Percentiles rank a stretch among this genome's conserved stretches.
Conservation (phyloP, 2,797 vertebrate genomes). For the Esox lucius region DNA sequence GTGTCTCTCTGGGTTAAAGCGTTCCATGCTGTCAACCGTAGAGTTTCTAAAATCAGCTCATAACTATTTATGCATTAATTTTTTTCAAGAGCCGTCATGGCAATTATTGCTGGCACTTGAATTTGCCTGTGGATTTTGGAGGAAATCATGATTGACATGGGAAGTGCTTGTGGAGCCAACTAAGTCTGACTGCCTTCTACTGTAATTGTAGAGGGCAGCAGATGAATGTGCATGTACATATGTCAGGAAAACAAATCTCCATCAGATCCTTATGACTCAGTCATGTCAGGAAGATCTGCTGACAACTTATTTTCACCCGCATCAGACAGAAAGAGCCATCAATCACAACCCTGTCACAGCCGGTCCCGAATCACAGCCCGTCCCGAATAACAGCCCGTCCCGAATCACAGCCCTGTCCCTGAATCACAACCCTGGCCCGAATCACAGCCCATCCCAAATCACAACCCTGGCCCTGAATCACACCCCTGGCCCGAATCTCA, state of each 20-base stretch:
- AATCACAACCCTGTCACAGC: background rate
- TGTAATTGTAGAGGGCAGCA: constrained; percentile 56
- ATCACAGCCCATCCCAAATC: too few species aligned
- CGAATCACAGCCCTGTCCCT: too few species aligned
- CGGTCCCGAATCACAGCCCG: background rate
- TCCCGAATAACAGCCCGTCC: too few species aligned
- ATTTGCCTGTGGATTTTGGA: constrained; percentile 42
- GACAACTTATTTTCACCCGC: too few species aligned
- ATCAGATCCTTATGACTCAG: constrained; percentile 16
- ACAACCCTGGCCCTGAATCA: too few species aligned
- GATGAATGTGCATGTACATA: constrained; percentile 43
- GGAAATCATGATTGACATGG: constrained; percentile 57
- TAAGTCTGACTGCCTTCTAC: constrained; percentile 48
- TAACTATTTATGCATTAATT: constrained; percentile 56
- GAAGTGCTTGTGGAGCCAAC: constrained; percentile 36
- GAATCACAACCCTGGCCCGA: background rate
- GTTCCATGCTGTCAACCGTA: constrained; percentile 34
- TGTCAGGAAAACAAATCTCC: constrained; percentile 38
- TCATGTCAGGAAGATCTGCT: background rate
- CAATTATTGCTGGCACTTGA: constrained; percentile 52
- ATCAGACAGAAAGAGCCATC: too few species aligned
- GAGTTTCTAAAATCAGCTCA: constrained; percentile 37
- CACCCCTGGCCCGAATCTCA: background rate
- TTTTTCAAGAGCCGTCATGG: constrained; percentile 46
- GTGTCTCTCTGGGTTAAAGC: constrained; percentile 35